Evolutionary conservation across 2,888 invertebrate genomes (phyloP).

Genomic region (Cataglyphis altisquamis): DNA sequence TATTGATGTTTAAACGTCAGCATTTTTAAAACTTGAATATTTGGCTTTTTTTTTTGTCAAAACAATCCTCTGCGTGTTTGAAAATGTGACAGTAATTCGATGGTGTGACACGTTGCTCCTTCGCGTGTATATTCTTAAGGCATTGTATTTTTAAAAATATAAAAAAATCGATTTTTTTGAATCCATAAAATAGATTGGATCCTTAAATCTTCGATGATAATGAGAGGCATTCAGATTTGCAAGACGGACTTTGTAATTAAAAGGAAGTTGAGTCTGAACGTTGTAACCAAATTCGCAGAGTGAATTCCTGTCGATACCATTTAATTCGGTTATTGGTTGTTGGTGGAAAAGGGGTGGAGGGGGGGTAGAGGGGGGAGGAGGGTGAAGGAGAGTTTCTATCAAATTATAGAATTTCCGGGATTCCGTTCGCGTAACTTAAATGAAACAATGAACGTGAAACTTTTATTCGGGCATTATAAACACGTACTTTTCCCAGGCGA

Average conservation of each 20-base stretch:
- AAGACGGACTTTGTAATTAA: conserved; percentile 19
- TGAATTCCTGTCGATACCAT: conserved; percentile 35
- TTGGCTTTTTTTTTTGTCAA: no score
- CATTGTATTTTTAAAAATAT: no score
- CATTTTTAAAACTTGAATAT: no score
- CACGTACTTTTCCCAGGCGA: conserved; percentile 75
- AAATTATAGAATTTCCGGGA: conserved; percentile 41
- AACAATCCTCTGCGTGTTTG: no score
- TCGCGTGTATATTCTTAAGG: no score
- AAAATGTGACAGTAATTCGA: no score
- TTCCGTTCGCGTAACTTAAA: conserved; percentile 33
- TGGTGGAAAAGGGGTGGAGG: no score
- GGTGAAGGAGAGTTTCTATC: neutral
- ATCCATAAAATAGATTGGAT: no score
- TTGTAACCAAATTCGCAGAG: conserved; percentile 30
- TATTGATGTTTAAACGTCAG: no score
- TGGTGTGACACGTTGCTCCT: no score
- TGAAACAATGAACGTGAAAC: conserved; percentile 43
- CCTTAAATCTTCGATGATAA: neutral
- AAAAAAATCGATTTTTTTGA: no score
- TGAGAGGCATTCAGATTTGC: neutral
- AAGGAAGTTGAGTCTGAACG: conserved; percentile 32
- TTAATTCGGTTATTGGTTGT: conserved; percentile 36
- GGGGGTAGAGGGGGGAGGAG: neutral
- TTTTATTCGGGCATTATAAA: conserved; percentile 31